A percentile compares a stretch with the other conserved stretches of the same genome.
These are phyloP conservation scores for Trissolcus basalis DNA, from an alignment of 1,140 invertebrate genomes.

Conservation along the genomic window DNA sequence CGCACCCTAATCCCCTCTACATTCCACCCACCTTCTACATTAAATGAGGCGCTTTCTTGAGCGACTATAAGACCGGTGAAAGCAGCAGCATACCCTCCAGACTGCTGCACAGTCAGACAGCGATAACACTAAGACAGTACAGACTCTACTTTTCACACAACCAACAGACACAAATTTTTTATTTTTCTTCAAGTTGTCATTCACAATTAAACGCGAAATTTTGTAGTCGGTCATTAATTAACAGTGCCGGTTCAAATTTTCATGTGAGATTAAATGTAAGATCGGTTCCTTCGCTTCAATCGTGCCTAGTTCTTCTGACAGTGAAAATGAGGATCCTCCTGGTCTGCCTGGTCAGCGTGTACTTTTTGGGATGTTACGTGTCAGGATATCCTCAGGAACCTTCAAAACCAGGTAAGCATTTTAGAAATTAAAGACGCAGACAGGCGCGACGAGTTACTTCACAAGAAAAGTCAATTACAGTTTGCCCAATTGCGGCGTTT, in stretches of 20 bases:
- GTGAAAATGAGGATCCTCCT: constrained; percentile 66
- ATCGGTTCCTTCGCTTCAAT: constrained; percentile 24
- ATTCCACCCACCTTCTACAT: constrained; percentile 61
- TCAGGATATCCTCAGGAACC: constrained; percentile 71
- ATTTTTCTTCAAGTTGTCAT: constrained; percentile 9
- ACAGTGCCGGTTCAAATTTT: constrained; percentile 18
- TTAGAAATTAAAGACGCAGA: background rate
- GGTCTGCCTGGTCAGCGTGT: constrained; percentile 56
- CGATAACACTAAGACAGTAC: constrained; percentile 58
- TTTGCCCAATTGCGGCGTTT: background rate
- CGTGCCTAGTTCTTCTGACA: constrained; percentile 27
- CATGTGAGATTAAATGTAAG: constrained; percentile 28
- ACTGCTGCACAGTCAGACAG: constrained; percentile 72
- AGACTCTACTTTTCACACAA: constrained; percentile 36
- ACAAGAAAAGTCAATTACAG: background rate
- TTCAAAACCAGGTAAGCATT: constrained; percentile 67
- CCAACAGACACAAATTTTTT: constrained; percentile 6
- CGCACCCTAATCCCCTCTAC: constrained; percentile 49
- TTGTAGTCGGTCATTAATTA: background rate
- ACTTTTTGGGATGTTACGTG: constrained; percentile 61
- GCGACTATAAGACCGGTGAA: constrained; percentile 76
- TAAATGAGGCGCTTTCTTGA: constrained; percentile 72
- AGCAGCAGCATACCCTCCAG: constrained; percentile 73
- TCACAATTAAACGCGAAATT: constrained; percentile 35
- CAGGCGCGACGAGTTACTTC: background rate